Percentiles rank a stretch among this genome's conserved stretches.
Evolutionary conservation across 1,140 invertebrate species (phyloP).

Genomic region (Polypedilum vanderplanki): DNA sequence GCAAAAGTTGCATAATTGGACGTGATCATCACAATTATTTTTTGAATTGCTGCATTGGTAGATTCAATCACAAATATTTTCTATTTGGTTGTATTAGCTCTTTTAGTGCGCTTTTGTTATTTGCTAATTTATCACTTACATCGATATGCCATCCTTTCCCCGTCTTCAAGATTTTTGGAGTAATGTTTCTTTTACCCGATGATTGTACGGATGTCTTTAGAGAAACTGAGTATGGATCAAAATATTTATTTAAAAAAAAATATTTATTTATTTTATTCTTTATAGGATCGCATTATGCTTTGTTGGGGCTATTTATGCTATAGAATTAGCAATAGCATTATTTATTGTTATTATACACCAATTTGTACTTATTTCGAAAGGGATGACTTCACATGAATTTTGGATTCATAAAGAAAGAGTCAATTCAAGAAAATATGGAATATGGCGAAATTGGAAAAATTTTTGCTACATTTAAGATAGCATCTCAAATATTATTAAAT

Average conservation of each 20-base stretch:
- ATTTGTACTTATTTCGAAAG: constrained; percentile 36
- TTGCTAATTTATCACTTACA: constrained; percentile 45
- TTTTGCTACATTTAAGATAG: not conserved
- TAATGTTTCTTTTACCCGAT: constrained; percentile 44
- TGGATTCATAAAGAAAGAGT: not conserved
- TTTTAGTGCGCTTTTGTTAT: constrained; percentile 39
- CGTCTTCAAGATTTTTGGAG: constrained; percentile 37
- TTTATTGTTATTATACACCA: constrained; percentile 35
- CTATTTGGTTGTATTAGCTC: constrained; percentile 39
- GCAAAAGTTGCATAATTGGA: constrained; percentile 39
- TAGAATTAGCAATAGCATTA: constrained; percentile 37
- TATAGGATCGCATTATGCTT: constrained; percentile 38
- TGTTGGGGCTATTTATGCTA: constrained; percentile 38
- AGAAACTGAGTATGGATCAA: constrained; percentile 40
- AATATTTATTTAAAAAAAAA: not conserved
- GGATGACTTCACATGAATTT: constrained; percentile 37
- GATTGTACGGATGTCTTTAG: constrained; percentile 47
- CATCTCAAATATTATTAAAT: not conserved
- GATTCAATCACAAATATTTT: constrained; percentile 44
- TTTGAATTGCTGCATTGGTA: constrained; percentile 48
- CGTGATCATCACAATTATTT: constrained; percentile 43
- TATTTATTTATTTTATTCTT: constrained; percentile 21
- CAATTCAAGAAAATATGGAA: not conserved
- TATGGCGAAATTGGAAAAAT: not conserved
- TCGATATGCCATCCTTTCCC: constrained; percentile 46